A percentile compares a stretch with the other conserved stretches of the same genome.
Evolutionary conservation across 2,113 vertebrate genomes (phyloP).

Genomic region (Pipa parva): DNA sequence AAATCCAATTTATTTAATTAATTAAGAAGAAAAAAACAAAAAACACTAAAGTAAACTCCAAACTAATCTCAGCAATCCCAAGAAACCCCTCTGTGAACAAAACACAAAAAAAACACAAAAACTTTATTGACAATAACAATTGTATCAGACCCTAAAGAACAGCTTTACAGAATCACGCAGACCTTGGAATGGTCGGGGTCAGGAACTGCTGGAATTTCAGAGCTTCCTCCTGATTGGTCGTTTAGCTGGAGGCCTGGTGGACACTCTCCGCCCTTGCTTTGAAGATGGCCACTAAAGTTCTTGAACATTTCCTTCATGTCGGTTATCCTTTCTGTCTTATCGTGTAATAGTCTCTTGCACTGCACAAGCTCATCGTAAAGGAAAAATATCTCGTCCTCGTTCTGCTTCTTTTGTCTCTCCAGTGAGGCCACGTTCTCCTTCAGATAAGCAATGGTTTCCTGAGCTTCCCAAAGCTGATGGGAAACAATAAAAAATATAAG

Average conservation of each 20-base stretch:
- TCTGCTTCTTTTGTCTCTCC: constrained; percentile 39
- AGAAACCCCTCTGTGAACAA: too few relatives aligned
- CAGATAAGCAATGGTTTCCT: constrained; percentile 41
- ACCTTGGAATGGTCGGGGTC: constrained; percentile 37
- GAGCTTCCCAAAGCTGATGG: constrained; percentile 47
- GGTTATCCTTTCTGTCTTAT: constrained; percentile 20
- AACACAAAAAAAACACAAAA: too few relatives aligned
- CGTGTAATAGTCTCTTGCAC: constrained; percentile 9
- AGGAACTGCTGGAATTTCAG: background rate
- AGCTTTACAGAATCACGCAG: constrained; percentile 46
- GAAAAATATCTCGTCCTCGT: constrained; percentile 41
- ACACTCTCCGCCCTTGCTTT: background rate
- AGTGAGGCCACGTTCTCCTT: constrained; percentile 42
- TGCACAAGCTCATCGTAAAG: constrained; percentile 33
- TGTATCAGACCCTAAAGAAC: too few relatives aligned
- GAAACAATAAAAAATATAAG: background rate
- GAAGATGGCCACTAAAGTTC: constrained; percentile 8
- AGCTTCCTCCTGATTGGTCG: background rate
- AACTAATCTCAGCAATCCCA: too few relatives aligned
- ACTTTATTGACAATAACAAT: too few relatives aligned
- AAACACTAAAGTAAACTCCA: too few relatives aligned
- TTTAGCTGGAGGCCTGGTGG: too few relatives aligned
- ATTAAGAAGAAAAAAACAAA: too few relatives aligned
- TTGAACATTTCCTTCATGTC: constrained; percentile 34
- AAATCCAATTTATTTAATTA: too few relatives aligned